Percentiles rank a stretch among this genome's conserved stretches.
Conservation (phyloP, 2,797 vertebrate genomes). For the Gobionotothen gibberifrons region DNA sequence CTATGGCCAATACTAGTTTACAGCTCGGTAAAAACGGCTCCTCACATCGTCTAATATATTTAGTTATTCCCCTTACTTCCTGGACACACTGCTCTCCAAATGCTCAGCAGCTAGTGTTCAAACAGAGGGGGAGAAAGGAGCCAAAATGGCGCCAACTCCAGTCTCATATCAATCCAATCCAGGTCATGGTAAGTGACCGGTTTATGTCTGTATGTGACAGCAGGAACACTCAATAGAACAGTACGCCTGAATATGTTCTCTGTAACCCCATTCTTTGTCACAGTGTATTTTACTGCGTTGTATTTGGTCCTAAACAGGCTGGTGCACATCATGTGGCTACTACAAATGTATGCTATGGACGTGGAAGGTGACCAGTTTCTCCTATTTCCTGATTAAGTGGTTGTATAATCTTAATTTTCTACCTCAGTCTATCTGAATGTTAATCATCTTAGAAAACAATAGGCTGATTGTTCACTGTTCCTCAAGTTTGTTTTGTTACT, state of each 20-base stretch:
- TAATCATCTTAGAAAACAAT: neutral
- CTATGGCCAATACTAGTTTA: no score
- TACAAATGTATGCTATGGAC: no score
- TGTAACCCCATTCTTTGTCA: neutral
- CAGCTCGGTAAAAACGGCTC: neutral
- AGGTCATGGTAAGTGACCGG: slow-evolving; percentile 41
- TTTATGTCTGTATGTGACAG: neutral
- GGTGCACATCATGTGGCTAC: neutral
- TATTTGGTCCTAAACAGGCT: neutral
- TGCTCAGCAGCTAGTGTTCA: fast-evolving
- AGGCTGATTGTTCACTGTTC: neutral
- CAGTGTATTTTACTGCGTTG: neutral
- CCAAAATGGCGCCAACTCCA: neutral
- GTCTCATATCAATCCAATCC: slow-evolving; percentile 1
- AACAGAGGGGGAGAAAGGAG: neutral
- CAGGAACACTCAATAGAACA: neutral
- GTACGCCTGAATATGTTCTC: slow-evolving; percentile 19
- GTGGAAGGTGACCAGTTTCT: neutral
- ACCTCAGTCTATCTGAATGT: neutral
- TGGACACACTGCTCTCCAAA: neutral
- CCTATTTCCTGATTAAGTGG: neutral
- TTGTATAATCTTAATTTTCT: neutral
- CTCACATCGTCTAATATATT: neutral
- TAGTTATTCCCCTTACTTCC: fast-evolving
- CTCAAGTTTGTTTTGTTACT: neutral